Conservation (phyloP, 2,888 invertebrate genomes). For the Tridacna gigas region DNA sequence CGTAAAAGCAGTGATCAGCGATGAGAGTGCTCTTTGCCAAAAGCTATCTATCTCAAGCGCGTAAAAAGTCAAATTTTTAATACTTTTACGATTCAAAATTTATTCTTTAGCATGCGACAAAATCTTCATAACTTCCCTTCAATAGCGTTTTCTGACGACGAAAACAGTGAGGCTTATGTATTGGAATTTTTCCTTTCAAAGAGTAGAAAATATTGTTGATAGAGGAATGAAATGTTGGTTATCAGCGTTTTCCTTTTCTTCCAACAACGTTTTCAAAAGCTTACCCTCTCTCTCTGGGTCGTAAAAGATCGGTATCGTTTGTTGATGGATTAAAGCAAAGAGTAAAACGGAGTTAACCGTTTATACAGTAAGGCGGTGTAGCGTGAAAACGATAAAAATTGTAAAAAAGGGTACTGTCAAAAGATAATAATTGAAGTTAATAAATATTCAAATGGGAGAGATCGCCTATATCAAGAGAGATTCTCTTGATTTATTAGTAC, state of each 20-base stretch:
- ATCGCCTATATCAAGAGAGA: no score
- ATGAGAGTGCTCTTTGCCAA: no score
- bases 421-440: slow-evolving; percentile 33
- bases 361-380: slow-evolving; percentile 3
- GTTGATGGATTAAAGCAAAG: neutral
- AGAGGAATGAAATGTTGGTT: neutral
- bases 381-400: slow-evolving; percentile 38
- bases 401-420: slow-evolving; percentile 24
- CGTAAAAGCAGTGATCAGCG: no score
- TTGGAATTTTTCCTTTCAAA: neutral
- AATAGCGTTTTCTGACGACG: no score
- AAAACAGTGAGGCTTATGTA: no score
- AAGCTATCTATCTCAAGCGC: no score
- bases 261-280: neutral
- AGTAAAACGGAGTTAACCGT: neutral
- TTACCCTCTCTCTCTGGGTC: neutral
- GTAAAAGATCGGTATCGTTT: neutral
- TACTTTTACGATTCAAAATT: no score
- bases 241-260: neutral
- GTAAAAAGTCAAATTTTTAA: no score
- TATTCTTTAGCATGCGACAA: no score
- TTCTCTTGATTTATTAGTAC: no score
- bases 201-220: neutral
- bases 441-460: slow-evolving; percentile 39
- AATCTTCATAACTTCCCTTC: no score